Percentiles rank a stretch among this genome's conserved stretches.
phyloP scores from a whole-genome alignment of 1,140 invertebrate species.

The Conus betulinus region DNA sequence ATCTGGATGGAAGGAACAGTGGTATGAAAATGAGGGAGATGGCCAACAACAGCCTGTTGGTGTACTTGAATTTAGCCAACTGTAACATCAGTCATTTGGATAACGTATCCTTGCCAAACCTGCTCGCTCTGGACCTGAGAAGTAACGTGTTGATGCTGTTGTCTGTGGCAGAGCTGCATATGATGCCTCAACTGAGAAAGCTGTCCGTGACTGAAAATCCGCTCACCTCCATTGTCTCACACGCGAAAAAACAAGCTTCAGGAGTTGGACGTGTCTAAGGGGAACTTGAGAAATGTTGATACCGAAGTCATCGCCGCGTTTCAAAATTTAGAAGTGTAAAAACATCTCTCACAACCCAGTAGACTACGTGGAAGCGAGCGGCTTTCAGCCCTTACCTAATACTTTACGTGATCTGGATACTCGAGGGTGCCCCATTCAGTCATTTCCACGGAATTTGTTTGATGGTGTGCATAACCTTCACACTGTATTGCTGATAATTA shows the following conservation, averaged over 20 bases:
- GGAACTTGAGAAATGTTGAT: conserved; percentile 2
- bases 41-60: background rate
- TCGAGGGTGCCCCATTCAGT: background rate
- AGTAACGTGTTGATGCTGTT: conserved; percentile 21
- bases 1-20: background rate
- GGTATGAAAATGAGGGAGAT: background rate
- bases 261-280: background rate
- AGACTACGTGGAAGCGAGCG: background rate
- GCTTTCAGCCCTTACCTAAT: background rate
- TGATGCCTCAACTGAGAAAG: conserved; percentile 15
- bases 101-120: background rate
- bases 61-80: background rate
- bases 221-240: background rate
- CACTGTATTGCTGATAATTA: conserved; percentile 39
- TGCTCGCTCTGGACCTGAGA: conserved; percentile 24
- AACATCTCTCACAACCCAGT: background rate
- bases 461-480: background rate
- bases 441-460: background rate
- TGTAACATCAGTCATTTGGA: conserved; percentile 1
- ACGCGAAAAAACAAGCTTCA: background rate
- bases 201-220: conserved; percentile 23
- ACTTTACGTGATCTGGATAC: background rate
- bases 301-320: background rate
- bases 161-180: background rate
- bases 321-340: background rate